Evolutionary conservation across 1,140 invertebrate genomes (phyloP).

Genomic region (Conopomorpha cramerella): DNA sequence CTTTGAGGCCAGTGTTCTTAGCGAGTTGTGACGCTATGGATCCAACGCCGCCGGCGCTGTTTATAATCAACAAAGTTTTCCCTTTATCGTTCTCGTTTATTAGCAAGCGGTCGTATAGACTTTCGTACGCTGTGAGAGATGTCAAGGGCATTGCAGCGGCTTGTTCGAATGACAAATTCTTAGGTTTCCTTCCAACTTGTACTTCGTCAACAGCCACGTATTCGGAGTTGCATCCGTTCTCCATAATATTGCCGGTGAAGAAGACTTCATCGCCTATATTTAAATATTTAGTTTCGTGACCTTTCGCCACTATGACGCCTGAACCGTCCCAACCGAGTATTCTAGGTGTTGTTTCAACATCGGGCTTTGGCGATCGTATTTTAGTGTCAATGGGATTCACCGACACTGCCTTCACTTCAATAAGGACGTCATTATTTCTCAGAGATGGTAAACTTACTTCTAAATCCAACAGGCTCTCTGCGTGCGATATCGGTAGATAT

Average conservation of each 20-base stretch:
- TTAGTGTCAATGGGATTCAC: constrained; percentile 49
- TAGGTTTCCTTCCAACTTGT: constrained; percentile 31
- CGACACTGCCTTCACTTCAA: constrained; percentile 36
- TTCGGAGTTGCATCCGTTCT: constrained; percentile 37
- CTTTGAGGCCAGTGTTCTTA: constrained; percentile 28
- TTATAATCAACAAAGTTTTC: constrained; percentile 37
- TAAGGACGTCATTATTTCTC: constrained; percentile 25
- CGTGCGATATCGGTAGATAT: constrained; percentile 35
- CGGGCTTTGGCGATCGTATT: constrained; percentile 22
- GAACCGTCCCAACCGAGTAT: constrained; percentile 43
- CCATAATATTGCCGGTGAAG: constrained; percentile 31
- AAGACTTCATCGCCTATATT: constrained; percentile 38
- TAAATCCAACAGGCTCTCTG: constrained; percentile 32
- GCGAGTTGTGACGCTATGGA: constrained; percentile 37
- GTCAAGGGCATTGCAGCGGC: constrained; percentile 43
- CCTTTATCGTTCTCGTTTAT: constrained; percentile 35
- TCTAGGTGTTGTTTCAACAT: constrained; percentile 20
- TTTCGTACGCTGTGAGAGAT: constrained; percentile 33
- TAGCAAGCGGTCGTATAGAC: constrained; percentile 24
- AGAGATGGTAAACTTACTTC: constrained; percentile 26
- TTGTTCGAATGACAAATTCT: constrained; percentile 38
- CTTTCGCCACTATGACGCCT: constrained; percentile 31
- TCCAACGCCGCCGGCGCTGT: constrained; percentile 42
- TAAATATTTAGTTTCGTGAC: constrained; percentile 17
- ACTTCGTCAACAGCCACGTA: constrained; percentile 36